Base-by-base conservation (phyloP, 2,888 invertebrate genomes). In the Hydriomena furcata region DNA sequence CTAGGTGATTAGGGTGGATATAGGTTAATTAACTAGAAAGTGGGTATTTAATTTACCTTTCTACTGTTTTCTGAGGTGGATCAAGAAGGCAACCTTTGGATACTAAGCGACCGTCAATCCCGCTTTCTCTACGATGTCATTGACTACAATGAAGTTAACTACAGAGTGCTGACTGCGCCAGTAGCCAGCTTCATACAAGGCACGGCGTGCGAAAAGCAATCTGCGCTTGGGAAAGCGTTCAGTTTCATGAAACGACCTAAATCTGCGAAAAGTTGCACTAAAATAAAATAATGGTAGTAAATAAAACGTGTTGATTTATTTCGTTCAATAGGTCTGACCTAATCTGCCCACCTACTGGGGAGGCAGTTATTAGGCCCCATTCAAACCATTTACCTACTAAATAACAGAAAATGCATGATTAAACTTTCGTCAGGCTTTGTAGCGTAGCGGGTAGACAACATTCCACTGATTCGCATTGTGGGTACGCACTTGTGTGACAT, bases 91-190 rank as follows among this genome's bases (percentile, higher is more conserved):
- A 90, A 92, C 31, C 65, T 95, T 0, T 96, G 95, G 95, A 92
- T 95, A 1, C 84, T 96, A 4, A 95, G 95, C 5, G 94, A 96
- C 73, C 91, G 92, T 48, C 94, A 96, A 92, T 94, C 96, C 0
- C 84, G 91, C 1, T 96, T 95, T 72, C 82, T 95, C 11, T 92
- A 1, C 35, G 84, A 88, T 35, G 78, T 81, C n/a, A 82, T 95
- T 65, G 91, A 95, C 70, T 91, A 91, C 36, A 83, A 91, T 1
- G 92, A 94, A 47, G 82, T 93, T 1, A 96, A 96, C 80, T 96
- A 93, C 73, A 79, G 92, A 49, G 79, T 93, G 34, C 67, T 92
- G 28, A 86, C 84, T 0, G 88, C 91, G 0, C 85, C 91, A 0
- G 79, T 88, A 0, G 53, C 75, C 7, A 78, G 78, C 0, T 80